Evolutionary conservation across 2,797 vertebrate genomes (phyloP).

Genomic region (Cyprinodon diabolis): DNA sequence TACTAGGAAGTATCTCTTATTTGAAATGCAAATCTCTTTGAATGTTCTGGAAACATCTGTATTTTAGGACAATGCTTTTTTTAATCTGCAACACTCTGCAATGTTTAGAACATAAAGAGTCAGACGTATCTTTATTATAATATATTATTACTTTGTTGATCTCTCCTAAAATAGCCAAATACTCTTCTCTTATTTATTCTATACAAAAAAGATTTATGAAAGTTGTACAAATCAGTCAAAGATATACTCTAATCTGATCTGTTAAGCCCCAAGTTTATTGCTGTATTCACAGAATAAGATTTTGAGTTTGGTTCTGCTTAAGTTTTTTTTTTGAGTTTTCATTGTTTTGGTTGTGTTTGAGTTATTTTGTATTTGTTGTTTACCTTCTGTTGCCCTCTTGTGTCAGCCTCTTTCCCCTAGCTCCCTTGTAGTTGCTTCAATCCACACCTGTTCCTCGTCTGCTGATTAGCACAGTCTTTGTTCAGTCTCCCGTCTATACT

Average conservation of each 20-base stretch:
- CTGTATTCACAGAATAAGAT: too few relatives aligned
- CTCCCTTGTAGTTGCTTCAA: too few relatives aligned
- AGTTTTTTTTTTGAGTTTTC: too few relatives aligned
- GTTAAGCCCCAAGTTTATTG: neutral
- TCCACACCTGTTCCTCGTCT: too few relatives aligned
- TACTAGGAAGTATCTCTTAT: conserved; percentile 28
- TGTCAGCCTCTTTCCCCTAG: too few relatives aligned
- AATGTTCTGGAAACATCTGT: conserved; percentile 28
- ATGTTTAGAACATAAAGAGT: conserved; percentile 18
- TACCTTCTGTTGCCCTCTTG: too few relatives aligned
- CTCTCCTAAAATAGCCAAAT: conserved; percentile 5
- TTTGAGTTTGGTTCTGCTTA: too few relatives aligned
- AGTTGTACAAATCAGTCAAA: conserved; percentile 10
- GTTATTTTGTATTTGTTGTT: too few relatives aligned
- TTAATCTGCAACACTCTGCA: conserved; percentile 12
- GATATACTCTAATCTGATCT: neutral
- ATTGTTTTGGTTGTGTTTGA: too few relatives aligned
- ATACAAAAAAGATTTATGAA: neutral
- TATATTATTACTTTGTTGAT: neutral
- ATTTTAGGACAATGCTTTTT: conserved; percentile 13
- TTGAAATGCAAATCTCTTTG: conserved; percentile 29
- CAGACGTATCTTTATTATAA: neutral
- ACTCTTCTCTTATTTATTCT: neutral
- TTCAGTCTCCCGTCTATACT: too few relatives aligned
- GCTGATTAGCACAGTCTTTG: too few relatives aligned